These are phyloP conservation scores for Crenichthys baileyi DNA, from an alignment of 2,797 vertebrate species.

Conservation along the genomic window DNA sequence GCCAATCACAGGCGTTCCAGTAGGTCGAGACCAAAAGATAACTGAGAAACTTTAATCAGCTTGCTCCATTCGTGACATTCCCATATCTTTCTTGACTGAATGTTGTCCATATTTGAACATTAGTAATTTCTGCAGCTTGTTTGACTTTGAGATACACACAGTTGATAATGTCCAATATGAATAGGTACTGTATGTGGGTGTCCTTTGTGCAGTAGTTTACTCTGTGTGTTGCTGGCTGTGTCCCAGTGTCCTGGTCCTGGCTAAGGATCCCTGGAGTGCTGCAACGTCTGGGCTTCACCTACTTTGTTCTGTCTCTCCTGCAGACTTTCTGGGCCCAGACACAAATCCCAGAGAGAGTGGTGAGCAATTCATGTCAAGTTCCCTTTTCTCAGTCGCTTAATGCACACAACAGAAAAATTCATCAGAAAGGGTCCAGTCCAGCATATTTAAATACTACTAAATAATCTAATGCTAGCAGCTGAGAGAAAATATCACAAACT, in stretches of 20 bases:
- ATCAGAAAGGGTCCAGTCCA: constrained; percentile 17
- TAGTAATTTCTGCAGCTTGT: constrained; percentile 14
- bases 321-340: constrained; percentile 78
- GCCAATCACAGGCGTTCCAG: constrained; percentile 48
- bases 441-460: not conserved
- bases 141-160: not conserved
- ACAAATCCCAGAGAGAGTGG: constrained; percentile 67
- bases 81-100: constrained; percentile 34
- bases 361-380: constrained; percentile 61
- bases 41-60: constrained; percentile 71
- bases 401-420: constrained; percentile 18
- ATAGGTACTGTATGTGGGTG: not conserved
- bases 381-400: constrained; percentile 38
- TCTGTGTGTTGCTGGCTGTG: constrained; percentile 38
- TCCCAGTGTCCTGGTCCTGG: constrained; percentile 86
- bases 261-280: constrained; percentile 86
- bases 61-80: constrained; percentile 56
- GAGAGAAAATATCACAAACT: not conserved
- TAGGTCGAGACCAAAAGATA: constrained; percentile 65
- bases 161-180: not conserved
- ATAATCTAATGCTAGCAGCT: not conserved
- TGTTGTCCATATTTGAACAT: constrained; percentile 24
- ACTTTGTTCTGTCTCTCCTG: constrained; percentile 83
- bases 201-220: not conserved
- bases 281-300: constrained; percentile 85